A percentile compares a stretch with the other conserved stretches of the same genome.
Conservation (phyloP, 2,113 vertebrate species). For the Catharus fuscescens region DNA sequence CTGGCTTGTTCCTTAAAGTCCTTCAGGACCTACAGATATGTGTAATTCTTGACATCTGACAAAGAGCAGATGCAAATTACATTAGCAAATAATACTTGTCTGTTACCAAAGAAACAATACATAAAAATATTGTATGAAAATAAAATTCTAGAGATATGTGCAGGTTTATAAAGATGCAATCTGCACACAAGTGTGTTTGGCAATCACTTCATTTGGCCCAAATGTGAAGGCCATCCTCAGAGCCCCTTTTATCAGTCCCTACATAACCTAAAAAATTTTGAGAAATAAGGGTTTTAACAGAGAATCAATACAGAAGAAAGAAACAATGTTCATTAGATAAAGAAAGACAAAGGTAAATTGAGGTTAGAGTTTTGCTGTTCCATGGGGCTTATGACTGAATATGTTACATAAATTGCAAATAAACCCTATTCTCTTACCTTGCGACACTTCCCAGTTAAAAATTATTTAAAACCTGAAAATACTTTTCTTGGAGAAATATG, state of each 20-base stretch:
- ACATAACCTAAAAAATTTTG: neutral
- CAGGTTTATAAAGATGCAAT: neutral
- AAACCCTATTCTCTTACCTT: neutral
- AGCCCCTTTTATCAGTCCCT: neutral
- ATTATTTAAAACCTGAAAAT: conserved; percentile 4
- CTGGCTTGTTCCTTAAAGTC: neutral
- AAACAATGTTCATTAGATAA: neutral
- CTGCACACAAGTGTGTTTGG: neutral
- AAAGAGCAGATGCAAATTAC: neutral
- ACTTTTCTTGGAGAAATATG: neutral
- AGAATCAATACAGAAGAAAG: neutral
- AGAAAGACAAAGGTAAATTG: conserved; percentile 27
- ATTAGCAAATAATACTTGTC: neutral
- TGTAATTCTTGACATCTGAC: neutral
- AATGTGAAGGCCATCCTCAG: neutral
- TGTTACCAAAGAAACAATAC: neutral
- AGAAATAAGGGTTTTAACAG: neutral
- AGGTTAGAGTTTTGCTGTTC: neutral
- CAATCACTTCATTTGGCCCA: neutral
- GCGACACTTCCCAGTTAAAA: neutral
- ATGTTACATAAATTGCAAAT: neutral
- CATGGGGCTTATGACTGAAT: neutral
- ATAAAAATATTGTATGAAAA: neutral
- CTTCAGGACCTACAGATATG: neutral
- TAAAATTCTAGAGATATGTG: neutral